Evolutionary conservation across 2,113 vertebrate genomes (phyloP).

Genomic region (Puntigrus tetrazona): DNA sequence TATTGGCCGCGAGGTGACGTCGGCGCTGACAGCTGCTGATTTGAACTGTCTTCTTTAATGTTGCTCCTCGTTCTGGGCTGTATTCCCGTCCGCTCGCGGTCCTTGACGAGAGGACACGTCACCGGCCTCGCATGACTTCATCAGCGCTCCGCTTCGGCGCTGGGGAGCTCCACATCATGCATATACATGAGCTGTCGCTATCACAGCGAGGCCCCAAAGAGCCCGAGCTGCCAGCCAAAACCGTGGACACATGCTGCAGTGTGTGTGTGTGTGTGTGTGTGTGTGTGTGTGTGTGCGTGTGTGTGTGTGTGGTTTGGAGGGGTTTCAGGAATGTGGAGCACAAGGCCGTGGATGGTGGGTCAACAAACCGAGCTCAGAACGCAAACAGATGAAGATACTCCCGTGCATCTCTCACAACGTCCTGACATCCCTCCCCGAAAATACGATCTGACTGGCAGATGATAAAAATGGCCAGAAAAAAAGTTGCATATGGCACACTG

Average conservation of each 20-base stretch:
- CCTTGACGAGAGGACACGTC: constrained; percentile 22
- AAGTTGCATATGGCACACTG: neutral
- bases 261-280: constrained; percentile 30
- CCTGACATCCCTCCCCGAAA: neutral
- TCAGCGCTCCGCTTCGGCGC: constrained; percentile 12
- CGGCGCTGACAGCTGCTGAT: constrained; percentile 15
- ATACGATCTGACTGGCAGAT: neutral
- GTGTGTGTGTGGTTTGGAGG: constrained; percentile 10
- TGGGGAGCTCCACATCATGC: constrained; percentile 39
- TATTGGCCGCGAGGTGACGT: neutral
- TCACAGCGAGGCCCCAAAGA: constrained; percentile 32
- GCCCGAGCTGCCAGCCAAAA: constrained; percentile 17
- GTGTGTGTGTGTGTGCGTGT: constrained; percentile 40
- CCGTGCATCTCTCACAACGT: neutral
- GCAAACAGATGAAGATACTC: constrained; percentile 18
- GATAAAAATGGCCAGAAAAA: neutral
- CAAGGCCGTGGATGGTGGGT: neutral
- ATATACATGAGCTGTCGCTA: constrained; percentile 51
- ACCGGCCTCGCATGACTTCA: constrained; percentile 36
- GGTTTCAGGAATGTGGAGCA: constrained; percentile 3
- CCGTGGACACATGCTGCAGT: neutral
- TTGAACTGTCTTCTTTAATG: constrained; percentile 29
- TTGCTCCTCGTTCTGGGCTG: neutral
- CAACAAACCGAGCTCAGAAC: neutral
- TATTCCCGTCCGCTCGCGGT: neutral